Evolutionary conservation across 2,797 vertebrate genomes (phyloP).

Genomic region (Poecilia picta): DNA sequence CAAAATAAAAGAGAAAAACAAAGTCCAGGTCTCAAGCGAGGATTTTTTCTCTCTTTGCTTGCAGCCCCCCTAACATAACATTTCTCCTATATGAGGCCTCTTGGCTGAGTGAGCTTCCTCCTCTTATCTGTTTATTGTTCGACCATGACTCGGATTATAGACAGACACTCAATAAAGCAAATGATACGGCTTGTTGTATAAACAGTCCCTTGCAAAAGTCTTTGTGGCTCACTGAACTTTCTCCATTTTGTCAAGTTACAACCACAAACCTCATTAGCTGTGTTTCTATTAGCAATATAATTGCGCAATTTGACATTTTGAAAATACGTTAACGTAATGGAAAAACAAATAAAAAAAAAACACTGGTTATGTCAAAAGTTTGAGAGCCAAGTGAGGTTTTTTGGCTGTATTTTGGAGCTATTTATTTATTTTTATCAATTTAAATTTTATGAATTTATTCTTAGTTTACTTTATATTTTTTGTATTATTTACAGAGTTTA

Average conservation of each 20-base stretch:
- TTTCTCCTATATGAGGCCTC: neutral
- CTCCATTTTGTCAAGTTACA: neutral
- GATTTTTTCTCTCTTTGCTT: neutral
- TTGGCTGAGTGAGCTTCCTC: neutral
- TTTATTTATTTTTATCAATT: too few species aligned
- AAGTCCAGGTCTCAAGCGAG: conserved; percentile 29
- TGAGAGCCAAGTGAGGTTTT: too few species aligned
- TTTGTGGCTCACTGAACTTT: neutral
- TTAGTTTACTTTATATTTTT: too few species aligned
- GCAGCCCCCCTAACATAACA: neutral
- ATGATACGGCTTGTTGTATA: neutral
- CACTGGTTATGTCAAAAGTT: too few species aligned
- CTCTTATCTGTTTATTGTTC: neutral
- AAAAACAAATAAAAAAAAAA: too few species aligned
- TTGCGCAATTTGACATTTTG: too few species aligned
- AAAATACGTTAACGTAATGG: too few species aligned
- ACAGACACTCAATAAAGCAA: neutral
- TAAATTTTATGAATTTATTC: too few species aligned
- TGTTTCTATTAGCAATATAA: too few species aligned
- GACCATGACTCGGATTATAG: neutral
- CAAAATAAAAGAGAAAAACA: neutral
- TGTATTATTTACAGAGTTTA: too few species aligned
- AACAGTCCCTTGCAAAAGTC: neutral
- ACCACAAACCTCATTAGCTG: neutral
- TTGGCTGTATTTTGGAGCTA: too few species aligned